A percentile compares a stretch with the other conserved stretches of the same genome.
Evolutionary conservation across 2,888 invertebrate species (phyloP).

Genomic region (Agriopis marginaria): DNA sequence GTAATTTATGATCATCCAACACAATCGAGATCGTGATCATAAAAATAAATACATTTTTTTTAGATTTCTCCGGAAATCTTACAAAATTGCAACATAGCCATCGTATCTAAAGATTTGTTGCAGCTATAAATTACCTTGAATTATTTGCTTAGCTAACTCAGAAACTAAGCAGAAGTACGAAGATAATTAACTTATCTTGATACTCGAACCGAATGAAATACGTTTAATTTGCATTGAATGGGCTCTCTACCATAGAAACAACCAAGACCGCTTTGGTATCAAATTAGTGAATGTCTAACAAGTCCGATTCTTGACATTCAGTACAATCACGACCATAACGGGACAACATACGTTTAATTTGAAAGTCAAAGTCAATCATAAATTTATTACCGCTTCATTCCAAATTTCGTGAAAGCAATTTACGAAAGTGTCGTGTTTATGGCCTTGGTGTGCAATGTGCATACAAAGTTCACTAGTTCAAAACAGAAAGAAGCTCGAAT

Average conservation of each 20-base stretch:
- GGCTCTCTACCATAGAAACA: slow-evolving; percentile 12
- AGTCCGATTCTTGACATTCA: slow-evolving; percentile 33
- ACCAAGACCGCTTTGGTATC: slow-evolving; percentile 15
- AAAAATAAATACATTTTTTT: slow-evolving; percentile 1
- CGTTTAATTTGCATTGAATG: slow-evolving; percentile 38
- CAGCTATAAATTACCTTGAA: slow-evolving; percentile 12
- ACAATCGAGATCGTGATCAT: neutral
- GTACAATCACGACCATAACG: slow-evolving; percentile 37
- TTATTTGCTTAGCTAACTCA: slow-evolving; percentile 5
- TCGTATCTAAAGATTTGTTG: slow-evolving; percentile 14
- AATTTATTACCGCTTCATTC: slow-evolving; percentile 15
- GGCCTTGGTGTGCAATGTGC: slow-evolving; percentile 2
- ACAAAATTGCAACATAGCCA: neutral
- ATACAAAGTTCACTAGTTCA: slow-evolving; percentile 9
- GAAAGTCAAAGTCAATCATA: slow-evolving; percentile 40
- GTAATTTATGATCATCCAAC: slow-evolving; percentile 9
- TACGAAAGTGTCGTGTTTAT: slow-evolving; percentile 16
- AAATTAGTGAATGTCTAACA: slow-evolving; percentile 27
- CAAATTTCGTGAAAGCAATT: slow-evolving; percentile 28
- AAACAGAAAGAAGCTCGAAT: slow-evolving; percentile 9
- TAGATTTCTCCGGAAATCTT: slow-evolving; percentile 21
- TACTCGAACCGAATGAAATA: slow-evolving; percentile 6
- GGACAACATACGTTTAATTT: slow-evolving; percentile 34
- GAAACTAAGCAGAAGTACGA: slow-evolving; percentile 1
- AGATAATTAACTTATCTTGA: slow-evolving; percentile 12